These are phyloP conservation scores for Dione vanillae DNA, from an alignment of 2,888 invertebrate genomes.

Conservation along the genomic window DNA sequence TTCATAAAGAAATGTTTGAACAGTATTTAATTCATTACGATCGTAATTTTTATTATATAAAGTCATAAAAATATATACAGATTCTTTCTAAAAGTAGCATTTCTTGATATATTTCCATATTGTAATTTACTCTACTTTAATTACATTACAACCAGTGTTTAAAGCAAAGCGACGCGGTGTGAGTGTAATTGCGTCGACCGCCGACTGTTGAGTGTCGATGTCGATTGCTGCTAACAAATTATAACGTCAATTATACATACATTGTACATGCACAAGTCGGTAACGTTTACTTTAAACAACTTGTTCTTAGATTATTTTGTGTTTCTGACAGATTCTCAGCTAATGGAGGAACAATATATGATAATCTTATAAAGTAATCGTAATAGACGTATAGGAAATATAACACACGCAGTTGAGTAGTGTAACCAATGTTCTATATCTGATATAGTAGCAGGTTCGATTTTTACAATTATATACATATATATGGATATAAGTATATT, in stretches of 20 bases:
- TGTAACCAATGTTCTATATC: too few species aligned
- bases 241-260: background rate
- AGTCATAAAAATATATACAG: too few species aligned
- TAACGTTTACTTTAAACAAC: constrained; percentile 15
- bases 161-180: constrained; percentile 6
- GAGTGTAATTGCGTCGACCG: constrained; percentile 14
- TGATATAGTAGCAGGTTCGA: too few species aligned
- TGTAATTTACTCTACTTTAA: constrained; percentile 5
- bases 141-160: constrained; percentile 25
- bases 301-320: background rate
- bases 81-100: too few species aligned
- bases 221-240: constrained; percentile 17
- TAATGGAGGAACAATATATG: background rate
- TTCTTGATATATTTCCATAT: background rate
- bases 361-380: background rate
- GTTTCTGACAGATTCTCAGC: constrained; percentile 1
- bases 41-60: too few species aligned
- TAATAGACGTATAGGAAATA: too few species aligned
- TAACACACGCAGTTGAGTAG: too few species aligned
- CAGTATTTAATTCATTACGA: too few species aligned
- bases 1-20: too few species aligned
- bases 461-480: too few species aligned
- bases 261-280: background rate
- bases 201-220: constrained; percentile 35
- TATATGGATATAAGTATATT: too few species aligned